Evolutionary conservation across 2,113 vertebrate species (phyloP), one percentile per base, ranked within the genome.

Genomic region (Tachysurus fulvidraco): DNA sequence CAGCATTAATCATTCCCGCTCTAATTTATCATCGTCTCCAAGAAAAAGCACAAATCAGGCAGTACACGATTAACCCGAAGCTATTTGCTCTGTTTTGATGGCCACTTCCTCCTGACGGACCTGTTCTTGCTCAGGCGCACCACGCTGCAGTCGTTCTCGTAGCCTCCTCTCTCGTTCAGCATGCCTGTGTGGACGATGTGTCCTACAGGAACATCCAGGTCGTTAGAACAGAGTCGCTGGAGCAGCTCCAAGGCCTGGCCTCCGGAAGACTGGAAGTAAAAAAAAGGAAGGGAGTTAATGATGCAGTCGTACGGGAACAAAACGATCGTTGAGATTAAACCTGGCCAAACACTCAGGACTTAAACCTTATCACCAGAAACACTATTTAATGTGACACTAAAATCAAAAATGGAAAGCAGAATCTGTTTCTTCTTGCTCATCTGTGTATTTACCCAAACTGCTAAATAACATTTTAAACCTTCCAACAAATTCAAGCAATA

Each of bases 141-240:
- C 1, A 99, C 95, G 79, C 98, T 99, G 95, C 98, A 99, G 95
- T 99, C 98, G 0, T 99, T 99, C 92, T 99, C 98, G 0, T 99
- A 99, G 0, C 98, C 98, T 2, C 98, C 98, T 0, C 92, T 93
- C 90, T 97, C 94, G 1, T 99, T 99, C 52, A 99, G 96, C 98
- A 99, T 99, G 86, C 98, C 98, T 0, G 98, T 99, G 88, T 99
- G 98, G 59, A 99, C 97, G 0, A 99, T 98, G 79, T 98, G 97
- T 55, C 98, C 98, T 0, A 99, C 98, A 0, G 98, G 98, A 81
- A 99, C 98, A 9, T 99, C 97, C 88, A 99, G 93, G 92, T 99
- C 98, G 2, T 99, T 99, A 41, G 97, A 95, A 91, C 98, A 99
- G 85, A 99, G 95, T 81, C 96, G 96, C 83, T 99, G 98, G 50